Evolutionary conservation across 1,140 invertebrate species (phyloP).

Genomic region (Papilio aristodemus): DNA sequence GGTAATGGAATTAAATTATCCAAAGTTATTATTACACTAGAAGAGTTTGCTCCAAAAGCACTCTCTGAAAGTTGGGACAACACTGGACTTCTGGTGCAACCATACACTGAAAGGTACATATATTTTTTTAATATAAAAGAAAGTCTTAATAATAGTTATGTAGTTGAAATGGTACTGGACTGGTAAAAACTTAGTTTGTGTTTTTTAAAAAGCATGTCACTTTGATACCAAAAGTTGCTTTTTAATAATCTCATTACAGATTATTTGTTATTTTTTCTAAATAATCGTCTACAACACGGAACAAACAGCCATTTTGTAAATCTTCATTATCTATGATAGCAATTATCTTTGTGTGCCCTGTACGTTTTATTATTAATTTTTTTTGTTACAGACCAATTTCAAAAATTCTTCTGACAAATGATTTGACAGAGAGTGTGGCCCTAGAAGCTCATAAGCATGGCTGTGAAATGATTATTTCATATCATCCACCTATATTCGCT

Average conservation of each 20-base stretch:
- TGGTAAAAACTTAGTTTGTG: too few relatives aligned
- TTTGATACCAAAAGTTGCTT: too few relatives aligned
- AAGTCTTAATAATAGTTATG: too few relatives aligned
- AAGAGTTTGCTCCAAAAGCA: slow-evolving; percentile 85
- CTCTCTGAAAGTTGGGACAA: slow-evolving; percentile 97
- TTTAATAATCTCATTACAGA: too few relatives aligned
- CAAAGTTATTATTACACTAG: slow-evolving; percentile 83
- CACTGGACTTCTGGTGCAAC: slow-evolving; percentile 94
- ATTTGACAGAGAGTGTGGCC: slow-evolving; percentile 94
- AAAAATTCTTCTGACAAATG: slow-evolving; percentile 94
- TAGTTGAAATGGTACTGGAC: too few relatives aligned
- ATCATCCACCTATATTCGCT: slow-evolving; percentile 97
- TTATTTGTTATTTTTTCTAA: too few relatives aligned
- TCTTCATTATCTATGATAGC: too few relatives aligned
- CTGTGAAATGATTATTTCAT: slow-evolving; percentile 92
- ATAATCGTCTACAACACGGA: too few relatives aligned
- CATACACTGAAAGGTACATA: slow-evolving; percentile 81
- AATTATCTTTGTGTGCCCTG: too few relatives aligned
- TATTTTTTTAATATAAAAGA: slow-evolving; percentile 1
- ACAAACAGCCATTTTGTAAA: too few relatives aligned
- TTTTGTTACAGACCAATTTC: slow-evolving; percentile 75
- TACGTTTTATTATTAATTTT: slow-evolving; percentile 19
- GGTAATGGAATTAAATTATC: slow-evolving; percentile 79
- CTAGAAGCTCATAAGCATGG: slow-evolving; percentile 88
- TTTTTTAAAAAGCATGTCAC: too few relatives aligned